A percentile compares a stretch with the other conserved stretches of the same genome.
Evolutionary conservation across 2,888 invertebrate species (phyloP).

Genomic region (Carabus problematicus): DNA sequence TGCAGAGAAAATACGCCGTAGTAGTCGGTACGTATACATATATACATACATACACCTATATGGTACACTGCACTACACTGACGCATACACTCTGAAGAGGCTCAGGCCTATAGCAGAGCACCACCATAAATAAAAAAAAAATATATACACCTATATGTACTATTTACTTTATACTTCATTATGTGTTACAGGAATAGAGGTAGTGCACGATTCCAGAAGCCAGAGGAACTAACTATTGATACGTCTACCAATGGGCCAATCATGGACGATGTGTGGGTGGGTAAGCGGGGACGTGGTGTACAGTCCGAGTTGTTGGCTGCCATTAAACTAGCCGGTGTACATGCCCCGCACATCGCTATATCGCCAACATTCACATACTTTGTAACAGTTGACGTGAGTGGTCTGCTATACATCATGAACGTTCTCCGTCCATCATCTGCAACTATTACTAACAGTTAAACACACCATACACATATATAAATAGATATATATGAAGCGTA

Average conservation of each 20-base stretch:
- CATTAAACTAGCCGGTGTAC: conserved; percentile 56
- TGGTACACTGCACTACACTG: too few relatives aligned
- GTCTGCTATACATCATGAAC: conserved; percentile 68
- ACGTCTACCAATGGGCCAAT: not conserved
- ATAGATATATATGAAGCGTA: too few relatives aligned
- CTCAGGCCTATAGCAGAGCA: too few relatives aligned
- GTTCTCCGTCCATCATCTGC: conserved; percentile 48
- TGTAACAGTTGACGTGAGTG: conserved; percentile 67
- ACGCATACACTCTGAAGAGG: too few relatives aligned
- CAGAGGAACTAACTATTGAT: conserved; percentile 14
- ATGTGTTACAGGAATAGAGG: conserved; percentile 22
- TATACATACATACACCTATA: too few relatives aligned
- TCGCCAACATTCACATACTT: conserved; percentile 64
- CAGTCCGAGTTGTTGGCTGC: conserved; percentile 55
- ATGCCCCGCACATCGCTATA: conserved; percentile 53
- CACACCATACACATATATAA: too few relatives aligned
- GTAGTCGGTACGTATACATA: conserved; percentile 35
- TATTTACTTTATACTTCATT: too few relatives aligned
- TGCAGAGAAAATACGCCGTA: conserved; percentile 43
- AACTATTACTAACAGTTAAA: too few relatives aligned
- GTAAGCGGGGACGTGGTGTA: conserved; percentile 48
- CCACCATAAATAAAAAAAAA: too few relatives aligned
- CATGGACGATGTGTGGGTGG: conserved; percentile 45
- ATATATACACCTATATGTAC: too few relatives aligned
- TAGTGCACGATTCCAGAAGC: conserved; percentile 25